Percentiles rank a stretch among this genome's conserved stretches.
Conservation (phyloP, 2,797 vertebrate genomes). For the Tiaroga cobitis region DNA sequence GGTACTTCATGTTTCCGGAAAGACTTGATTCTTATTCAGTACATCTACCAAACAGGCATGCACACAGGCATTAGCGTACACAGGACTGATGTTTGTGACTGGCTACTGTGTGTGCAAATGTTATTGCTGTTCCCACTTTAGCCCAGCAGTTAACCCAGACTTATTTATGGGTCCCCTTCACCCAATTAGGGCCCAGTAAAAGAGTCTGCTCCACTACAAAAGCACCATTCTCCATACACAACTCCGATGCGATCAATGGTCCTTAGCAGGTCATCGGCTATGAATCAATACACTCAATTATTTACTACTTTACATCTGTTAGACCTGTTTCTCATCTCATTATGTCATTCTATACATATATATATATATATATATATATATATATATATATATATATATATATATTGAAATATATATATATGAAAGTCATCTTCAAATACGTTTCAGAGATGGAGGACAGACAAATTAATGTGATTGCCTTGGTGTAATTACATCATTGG, state of each 20-base stretch:
- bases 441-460: slow-evolving; percentile 26
- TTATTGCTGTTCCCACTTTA: slow-evolving; percentile 42
- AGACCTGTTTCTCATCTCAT: background rate
- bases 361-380: too few species aligned
- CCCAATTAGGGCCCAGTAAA: slow-evolving; percentile 5
- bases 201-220: background rate
- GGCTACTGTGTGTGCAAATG: slow-evolving; percentile 11
- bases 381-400: too few species aligned
- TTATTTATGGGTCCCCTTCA: slow-evolving; percentile 46
- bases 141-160: background rate
- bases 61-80: slow-evolving; percentile 17
- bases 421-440: slow-evolving; percentile 10
- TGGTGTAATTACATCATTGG: slow-evolving; percentile 45
- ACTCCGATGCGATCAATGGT: slow-evolving; percentile 36
- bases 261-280: slow-evolving; percentile 38
- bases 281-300: slow-evolving; percentile 11
- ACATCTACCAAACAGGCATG: slow-evolving; percentile 21
- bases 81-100: slow-evolving; percentile 37
- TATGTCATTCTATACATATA: background rate
- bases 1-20: background rate
- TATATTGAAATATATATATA: too few species aligned
- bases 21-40: slow-evolving; percentile 22
- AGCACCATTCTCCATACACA: background rate
- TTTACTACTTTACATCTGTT: background rate
- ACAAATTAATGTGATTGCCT: slow-evolving; percentile 30